A percentile compares a stretch with the other conserved stretches of the same genome.
Conservation (phyloP, 2,888 invertebrate species). For the Pollenia amentaria region DNA sequence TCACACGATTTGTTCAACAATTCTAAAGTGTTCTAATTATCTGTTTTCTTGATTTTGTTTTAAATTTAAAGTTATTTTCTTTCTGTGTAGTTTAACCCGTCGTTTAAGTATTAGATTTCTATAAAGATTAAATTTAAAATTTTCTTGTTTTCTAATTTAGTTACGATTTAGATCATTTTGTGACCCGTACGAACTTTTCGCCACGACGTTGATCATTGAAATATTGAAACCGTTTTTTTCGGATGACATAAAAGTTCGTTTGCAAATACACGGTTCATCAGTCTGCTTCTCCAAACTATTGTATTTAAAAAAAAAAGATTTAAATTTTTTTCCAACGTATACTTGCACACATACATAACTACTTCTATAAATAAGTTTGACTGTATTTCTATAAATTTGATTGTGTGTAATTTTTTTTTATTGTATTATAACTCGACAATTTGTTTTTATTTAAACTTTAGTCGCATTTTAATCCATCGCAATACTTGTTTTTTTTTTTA, state of each 20-base stretch:
- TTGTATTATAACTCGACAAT: constrained; percentile 71
- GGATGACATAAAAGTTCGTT: constrained; percentile 73
- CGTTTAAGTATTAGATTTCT: constrained; percentile 14
- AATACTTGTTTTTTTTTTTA: constrained; percentile 57
- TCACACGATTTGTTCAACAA: neutral
- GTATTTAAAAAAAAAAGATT: constrained; percentile 52
- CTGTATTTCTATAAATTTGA: constrained; percentile 41
- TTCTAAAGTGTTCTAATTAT: neutral
- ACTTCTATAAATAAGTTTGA: neutral
- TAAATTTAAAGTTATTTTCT: constrained; percentile 4
- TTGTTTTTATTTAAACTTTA: constrained; percentile 71
- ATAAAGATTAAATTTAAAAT: neutral
- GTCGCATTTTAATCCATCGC: constrained; percentile 71
- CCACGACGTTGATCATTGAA: constrained; percentile 74
- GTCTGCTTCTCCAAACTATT: constrained; percentile 62
- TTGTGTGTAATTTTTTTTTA: constrained; percentile 42
- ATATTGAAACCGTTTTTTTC: constrained; percentile 70
- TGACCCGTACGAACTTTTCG: constrained; percentile 74
- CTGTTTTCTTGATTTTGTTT: constrained; percentile 13
- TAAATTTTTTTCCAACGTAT: constrained; percentile 38
- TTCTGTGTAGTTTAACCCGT: constrained; percentile 24
- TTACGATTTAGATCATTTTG: constrained; percentile 49
- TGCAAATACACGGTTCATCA: constrained; percentile 71
- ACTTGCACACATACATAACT: neutral
- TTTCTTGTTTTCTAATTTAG: constrained; percentile 52